Evolutionary conservation across 2,113 vertebrate species (phyloP), one percentile per base, ranked within the genome.

Genomic region (Apaloderma vittatum): DNA sequence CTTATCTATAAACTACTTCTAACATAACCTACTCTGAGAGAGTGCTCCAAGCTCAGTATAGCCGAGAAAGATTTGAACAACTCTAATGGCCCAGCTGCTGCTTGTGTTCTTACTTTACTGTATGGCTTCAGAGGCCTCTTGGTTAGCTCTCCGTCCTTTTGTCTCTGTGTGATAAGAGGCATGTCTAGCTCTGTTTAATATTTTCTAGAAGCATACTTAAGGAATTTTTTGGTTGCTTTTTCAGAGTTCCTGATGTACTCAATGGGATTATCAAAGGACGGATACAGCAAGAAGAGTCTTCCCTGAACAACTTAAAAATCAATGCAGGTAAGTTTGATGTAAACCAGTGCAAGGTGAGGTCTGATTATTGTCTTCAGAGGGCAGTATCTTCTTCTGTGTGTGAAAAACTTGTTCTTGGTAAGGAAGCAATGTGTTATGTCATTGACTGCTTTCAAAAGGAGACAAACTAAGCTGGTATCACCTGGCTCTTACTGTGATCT

Each of bases 101-200:
- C 51, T 40, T 71, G 8, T 59, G 34, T 63, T 51, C 34, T 55
- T 73, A 15, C 3, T 1, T 81, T 61, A 24, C 23, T 54, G 17
- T 11, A 23, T 70, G 61, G 49, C 12, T 55, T 79, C n/a, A 79
- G 55, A 74, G 55, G 15, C 27, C 11, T 6, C 17, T 59, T 36
- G 12, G 12, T 26, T 61, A 29, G 6, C 17, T 15, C 8, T 40
- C 18, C 11, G 57, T 17, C 18, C 45, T 54, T 43, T 62, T 43
- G 15, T 27, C 5, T 11, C 5, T 30, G 2, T 2, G 0, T 8
- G 11, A 21, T 40, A 13, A 36, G n/a, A 11, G 18, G 10, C 6
- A 21, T 62, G n/a, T 6, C 12, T 71, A 15, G 6, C 9, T 91
- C 85, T 71, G 9, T 51, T 90, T 52, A 32, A 12, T 29, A 2